A percentile compares a stretch with the other conserved stretches of the same genome.
Evolutionary conservation across 2,797 vertebrate genomes (phyloP).

Genomic region (Heliangelus exortis): DNA sequence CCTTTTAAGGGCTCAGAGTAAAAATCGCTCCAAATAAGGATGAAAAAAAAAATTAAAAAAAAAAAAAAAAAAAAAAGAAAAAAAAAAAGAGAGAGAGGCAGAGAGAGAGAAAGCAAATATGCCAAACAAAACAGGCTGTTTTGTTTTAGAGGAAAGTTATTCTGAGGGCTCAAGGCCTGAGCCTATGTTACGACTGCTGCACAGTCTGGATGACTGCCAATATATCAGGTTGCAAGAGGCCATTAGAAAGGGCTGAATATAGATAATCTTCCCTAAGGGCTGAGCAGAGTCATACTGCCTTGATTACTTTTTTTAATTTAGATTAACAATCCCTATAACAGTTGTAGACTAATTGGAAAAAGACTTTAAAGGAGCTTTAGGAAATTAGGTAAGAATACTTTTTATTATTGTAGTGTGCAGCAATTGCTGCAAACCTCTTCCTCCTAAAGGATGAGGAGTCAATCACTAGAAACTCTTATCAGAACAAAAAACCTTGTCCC

Average conservation of each 20-base stretch:
- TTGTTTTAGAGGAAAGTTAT: conserved; percentile 5
- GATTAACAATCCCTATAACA: conserved; percentile 61
- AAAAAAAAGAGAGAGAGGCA: not conserved
- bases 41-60: not conserved
- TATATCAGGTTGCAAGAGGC: conserved; percentile 49
- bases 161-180: not conserved
- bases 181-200: not conserved
- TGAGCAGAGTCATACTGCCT: conserved; percentile 56
- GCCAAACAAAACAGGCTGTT: not conserved
- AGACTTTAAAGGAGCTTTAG: conserved; percentile 56
- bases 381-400: conserved; percentile 65
- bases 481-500: not conserved
- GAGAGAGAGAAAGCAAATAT: not conserved
- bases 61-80: not conserved
- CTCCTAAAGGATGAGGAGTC: not conserved
- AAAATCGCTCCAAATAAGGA: not conserved
- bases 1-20: not conserved
- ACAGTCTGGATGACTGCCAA: not conserved
- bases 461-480: not conserved
- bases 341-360: conserved; percentile 63
- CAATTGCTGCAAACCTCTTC: conserved; percentile 10
- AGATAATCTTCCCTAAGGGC: conserved; percentile 60
- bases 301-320: conserved; percentile 68
- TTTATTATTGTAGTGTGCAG: conserved; percentile 25
- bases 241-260: conserved; percentile 50